Conservation (phyloP, 2,888 invertebrate species). For the Nezara viridula region DNA sequence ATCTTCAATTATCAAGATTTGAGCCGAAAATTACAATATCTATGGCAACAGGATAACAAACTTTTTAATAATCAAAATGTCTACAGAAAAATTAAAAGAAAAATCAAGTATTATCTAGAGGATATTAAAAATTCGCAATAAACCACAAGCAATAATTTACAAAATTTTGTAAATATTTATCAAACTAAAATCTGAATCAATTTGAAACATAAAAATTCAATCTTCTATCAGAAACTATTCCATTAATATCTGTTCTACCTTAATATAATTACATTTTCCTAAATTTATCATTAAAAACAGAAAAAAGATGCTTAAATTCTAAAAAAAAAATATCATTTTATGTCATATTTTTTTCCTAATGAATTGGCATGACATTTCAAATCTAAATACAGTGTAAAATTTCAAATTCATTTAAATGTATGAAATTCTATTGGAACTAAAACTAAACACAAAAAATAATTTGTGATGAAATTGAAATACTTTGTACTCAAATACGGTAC, state of each 20-base stretch:
- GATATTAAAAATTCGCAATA: not conserved
- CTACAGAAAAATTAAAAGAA: not conserved
- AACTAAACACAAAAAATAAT: too few species aligned
- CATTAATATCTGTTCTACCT: not conserved
- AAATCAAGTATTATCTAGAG: not conserved
- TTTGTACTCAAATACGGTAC: too few species aligned
- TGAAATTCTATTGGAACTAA: too few species aligned
- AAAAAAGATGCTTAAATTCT: not conserved
- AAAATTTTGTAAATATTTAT: not conserved
- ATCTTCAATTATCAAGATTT: not conserved
- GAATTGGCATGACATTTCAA: too few species aligned
- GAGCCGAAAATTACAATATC: not conserved
- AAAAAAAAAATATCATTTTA: too few species aligned
- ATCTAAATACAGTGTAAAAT: not conserved
- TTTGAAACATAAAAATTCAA: not conserved
- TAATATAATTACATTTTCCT: not conserved
- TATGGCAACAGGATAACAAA: not conserved
- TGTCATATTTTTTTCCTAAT: too few species aligned
- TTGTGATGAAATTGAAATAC: too few species aligned
- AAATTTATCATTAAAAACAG: not conserved
- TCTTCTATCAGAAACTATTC: not conserved
- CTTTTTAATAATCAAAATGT: not conserved
- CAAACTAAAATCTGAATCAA: not conserved
- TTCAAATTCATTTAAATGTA: not conserved
- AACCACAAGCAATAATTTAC: constrained; percentile 19